Evolutionary conservation across 2,888 invertebrate species (phyloP).

Genomic region (Notodonta dromedarius): DNA sequence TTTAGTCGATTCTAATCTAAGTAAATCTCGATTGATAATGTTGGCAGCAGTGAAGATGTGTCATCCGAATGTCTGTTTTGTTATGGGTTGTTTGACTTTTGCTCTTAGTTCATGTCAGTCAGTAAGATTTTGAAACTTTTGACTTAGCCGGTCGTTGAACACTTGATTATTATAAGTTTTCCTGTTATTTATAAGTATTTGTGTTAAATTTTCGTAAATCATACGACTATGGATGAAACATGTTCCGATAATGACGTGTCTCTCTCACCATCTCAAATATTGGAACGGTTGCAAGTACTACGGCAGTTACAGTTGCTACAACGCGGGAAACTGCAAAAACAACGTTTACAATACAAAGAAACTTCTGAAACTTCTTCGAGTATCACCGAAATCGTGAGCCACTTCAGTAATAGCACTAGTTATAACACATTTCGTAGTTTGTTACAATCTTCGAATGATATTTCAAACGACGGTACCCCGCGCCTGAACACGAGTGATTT

Average conservation of each 20-base stretch:
- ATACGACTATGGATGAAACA: slow-evolving; percentile 66
- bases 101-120: too few relatives aligned
- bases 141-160: too few relatives aligned
- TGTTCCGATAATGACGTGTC: slow-evolving; percentile 71
- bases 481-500: slow-evolving; percentile 40
- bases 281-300: slow-evolving; percentile 71
- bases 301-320: slow-evolving; percentile 72
- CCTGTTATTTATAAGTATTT: too few relatives aligned
- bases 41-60: too few relatives aligned
- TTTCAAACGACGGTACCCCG: slow-evolving; percentile 49
- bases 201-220: not conserved
- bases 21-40: too few relatives aligned
- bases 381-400: slow-evolving; percentile 74
- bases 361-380: slow-evolving; percentile 63
- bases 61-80: too few relatives aligned
- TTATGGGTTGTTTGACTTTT: too few relatives aligned
- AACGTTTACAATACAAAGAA: slow-evolving; percentile 65
- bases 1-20: not conserved
- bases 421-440: slow-evolving; percentile 76
- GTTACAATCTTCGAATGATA: slow-evolving; percentile 58
- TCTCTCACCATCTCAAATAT: slow-evolving; percentile 72
- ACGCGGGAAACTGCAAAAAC: slow-evolving; percentile 76
- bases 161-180: too few relatives aligned
- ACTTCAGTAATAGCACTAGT: slow-evolving; percentile 73
- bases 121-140: too few relatives aligned